Conservation (phyloP, 2,113 vertebrate species). For the Macquaria ambigua region DNA sequence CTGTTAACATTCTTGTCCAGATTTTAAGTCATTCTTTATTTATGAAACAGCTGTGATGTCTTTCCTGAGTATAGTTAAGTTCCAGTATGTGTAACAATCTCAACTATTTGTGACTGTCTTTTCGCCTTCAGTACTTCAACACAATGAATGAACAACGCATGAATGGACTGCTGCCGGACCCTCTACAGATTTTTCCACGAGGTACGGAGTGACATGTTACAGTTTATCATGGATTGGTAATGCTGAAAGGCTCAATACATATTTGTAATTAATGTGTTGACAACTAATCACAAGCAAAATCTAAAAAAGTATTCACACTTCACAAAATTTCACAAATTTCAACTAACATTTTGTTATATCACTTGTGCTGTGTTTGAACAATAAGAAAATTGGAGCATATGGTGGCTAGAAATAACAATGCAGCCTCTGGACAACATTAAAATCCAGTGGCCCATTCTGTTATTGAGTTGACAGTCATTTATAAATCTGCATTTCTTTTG, state of each 20-base stretch:
- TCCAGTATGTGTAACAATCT: neutral
- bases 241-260: slow-evolving; percentile 14
- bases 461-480: slow-evolving; percentile 47
- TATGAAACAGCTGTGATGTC: neutral
- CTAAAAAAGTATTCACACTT: slow-evolving; percentile 16
- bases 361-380: slow-evolving; percentile 3
- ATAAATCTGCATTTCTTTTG: slow-evolving; percentile 52
- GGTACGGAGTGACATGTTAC: slow-evolving; percentile 69
- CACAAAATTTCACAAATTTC: neutral
- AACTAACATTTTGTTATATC: neutral
- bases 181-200: slow-evolving; percentile 97
- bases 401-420: slow-evolving; percentile 14
- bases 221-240: slow-evolving; percentile 13
- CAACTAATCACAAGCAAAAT: slow-evolving; percentile 26
- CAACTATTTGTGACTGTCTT: slow-evolving; percentile 56
- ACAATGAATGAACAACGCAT: slow-evolving; percentile 96
- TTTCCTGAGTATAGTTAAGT: neutral
- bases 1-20: neutral
- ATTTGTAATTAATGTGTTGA: slow-evolving; percentile 34
- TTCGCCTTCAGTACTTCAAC: slow-evolving; percentile 92
- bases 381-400: slow-evolving; percentile 18
- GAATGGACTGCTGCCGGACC: slow-evolving; percentile 94
- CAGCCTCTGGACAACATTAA: slow-evolving; percentile 53
- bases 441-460: slow-evolving; percentile 37
- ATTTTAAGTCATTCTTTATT: neutral